Percentiles rank a stretch among this genome's conserved stretches.
phyloP scores from a whole-genome alignment of 2,113 vertebrate species.

The Grallaria varia region DNA sequence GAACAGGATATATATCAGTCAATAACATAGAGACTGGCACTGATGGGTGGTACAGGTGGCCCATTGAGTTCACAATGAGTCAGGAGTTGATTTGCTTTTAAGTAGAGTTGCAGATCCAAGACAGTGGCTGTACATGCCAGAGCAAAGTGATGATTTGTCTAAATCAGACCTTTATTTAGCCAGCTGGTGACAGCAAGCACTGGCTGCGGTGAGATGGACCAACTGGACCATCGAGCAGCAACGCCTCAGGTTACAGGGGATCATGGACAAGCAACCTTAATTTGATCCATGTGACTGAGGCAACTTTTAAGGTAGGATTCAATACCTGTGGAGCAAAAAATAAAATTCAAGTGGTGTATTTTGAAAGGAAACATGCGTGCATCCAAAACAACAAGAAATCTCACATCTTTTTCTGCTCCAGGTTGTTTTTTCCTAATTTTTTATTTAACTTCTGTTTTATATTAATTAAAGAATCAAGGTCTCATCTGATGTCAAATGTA shows the following conservation, averaged over 20 bases:
- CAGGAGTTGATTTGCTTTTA: neutral
- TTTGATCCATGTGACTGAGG: neutral
- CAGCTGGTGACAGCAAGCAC: neutral
- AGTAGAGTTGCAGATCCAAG: neutral
- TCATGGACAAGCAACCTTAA: neutral
- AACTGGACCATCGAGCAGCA: neutral
- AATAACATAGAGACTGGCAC: neutral
- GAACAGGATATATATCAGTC: neutral
- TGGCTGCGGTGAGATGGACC: neutral
- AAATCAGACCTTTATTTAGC: conserved; percentile 23
- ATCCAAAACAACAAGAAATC: neutral
- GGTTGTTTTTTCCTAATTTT: neutral
- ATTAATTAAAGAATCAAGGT: neutral
- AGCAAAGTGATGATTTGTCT: neutral
- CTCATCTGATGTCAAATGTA: neutral
- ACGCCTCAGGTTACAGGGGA: neutral
- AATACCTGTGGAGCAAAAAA: neutral
- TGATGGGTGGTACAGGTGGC: neutral
- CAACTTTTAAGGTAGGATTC: neutral
- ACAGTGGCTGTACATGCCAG: neutral
- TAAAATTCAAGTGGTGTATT: neutral
- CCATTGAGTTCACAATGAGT: neutral
- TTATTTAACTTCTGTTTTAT: neutral
- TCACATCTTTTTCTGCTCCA: neutral
- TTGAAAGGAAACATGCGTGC: neutral